Percentiles rank a stretch among this genome's conserved stretches.
These are phyloP conservation scores for Labeo catla DNA, from an alignment of 2,113 vertebrate species.

Conservation along the genomic window DNA sequence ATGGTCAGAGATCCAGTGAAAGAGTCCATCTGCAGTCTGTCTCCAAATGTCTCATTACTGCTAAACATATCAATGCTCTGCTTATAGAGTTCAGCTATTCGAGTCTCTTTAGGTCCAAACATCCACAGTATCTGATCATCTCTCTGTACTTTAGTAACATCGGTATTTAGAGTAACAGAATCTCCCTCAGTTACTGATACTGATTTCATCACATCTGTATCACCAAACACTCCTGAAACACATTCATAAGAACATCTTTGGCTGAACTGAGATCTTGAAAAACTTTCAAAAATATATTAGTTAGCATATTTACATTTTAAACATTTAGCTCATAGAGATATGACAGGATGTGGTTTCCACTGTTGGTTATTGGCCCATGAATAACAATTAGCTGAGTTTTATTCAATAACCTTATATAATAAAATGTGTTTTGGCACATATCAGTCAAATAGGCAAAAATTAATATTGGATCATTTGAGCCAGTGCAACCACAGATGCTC, in stretches of 20 bases:
- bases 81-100: neutral
- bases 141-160: neutral
- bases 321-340: neutral
- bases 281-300: neutral
- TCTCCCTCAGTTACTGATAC: constrained; percentile 16
- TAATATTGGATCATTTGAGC: neutral
- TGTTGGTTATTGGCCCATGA: no score
- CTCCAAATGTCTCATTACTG: neutral
- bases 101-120: neutral
- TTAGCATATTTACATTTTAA: neutral
- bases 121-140: neutral
- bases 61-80: accelerated
- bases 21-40: neutral
- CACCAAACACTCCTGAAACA: constrained; percentile 16
- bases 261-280: neutral
- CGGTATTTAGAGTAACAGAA: constrained; percentile 6
- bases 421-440: neutral
- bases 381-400: neutral
- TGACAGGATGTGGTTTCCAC: neutral
- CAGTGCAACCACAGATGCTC: neutral
- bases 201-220: neutral
- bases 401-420: neutral
- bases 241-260: neutral
- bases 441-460: neutral
- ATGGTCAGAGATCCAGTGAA: no score